phyloP scores from a whole-genome alignment of 2,888 invertebrate species.

The Oligia fasciuncula region DNA sequence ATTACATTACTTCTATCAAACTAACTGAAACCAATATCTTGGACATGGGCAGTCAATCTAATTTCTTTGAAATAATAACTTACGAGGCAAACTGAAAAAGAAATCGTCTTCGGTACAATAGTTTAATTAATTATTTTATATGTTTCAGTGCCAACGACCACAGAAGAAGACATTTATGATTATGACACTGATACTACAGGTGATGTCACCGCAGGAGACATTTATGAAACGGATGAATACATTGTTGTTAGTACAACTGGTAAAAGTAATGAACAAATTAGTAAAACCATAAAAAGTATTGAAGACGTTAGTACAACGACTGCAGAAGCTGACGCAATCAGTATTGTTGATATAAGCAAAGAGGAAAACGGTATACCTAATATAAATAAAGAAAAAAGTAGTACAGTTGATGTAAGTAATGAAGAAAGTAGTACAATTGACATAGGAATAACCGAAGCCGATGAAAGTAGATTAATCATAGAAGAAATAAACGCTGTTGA shows the following conservation, averaged over 20 bases:
- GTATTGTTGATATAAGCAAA: constrained; percentile 9
- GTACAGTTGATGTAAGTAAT: neutral
- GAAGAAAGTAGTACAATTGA: constrained; percentile 11
- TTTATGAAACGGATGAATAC: constrained; percentile 23
- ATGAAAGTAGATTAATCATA: neutral
- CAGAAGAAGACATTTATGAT: constrained; percentile 51
- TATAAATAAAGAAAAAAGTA: constrained; percentile 7
- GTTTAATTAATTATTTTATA: neutral
- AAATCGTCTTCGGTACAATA: neutral
- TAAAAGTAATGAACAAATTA: constrained; percentile 15
- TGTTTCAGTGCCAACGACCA: constrained; percentile 48
- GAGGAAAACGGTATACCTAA: constrained; percentile 3
- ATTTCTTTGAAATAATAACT: neutral
- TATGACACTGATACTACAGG: constrained; percentile 41
- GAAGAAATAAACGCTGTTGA: constrained; percentile 6
- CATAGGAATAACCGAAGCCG: neutral
- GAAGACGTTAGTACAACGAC: constrained; percentile 8
- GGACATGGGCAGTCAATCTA: neutral
- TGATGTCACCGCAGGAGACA: constrained; percentile 1
- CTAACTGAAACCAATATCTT: neutral
- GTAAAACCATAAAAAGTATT: constrained; percentile 9
- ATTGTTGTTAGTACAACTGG: constrained; percentile 20
- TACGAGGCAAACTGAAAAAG: neutral
- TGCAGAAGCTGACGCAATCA: neutral
- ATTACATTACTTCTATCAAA: too few species aligned